A percentile compares a stretch with the other conserved stretches of the same genome.
phyloP scores from a whole-genome alignment of 53 echinoderm and acorn worm species.

The Henricia sp. region DNA sequence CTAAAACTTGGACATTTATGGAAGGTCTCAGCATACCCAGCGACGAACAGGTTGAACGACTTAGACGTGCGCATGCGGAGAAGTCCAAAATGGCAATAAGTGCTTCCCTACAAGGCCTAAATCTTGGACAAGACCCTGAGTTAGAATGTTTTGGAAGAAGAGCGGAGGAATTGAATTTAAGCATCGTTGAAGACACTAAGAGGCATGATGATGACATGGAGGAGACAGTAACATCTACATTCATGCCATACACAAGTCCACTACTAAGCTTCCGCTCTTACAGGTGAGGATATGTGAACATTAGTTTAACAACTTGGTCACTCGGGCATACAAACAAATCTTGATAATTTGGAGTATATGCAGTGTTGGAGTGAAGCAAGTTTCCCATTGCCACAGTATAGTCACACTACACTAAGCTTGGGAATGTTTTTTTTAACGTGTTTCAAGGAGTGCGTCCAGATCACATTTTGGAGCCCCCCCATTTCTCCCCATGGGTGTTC shows the following conservation, averaged over 20 bases:
- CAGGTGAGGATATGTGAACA: conserved; percentile 68
- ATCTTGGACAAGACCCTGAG: conserved; percentile 8
- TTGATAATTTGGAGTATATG: no score
- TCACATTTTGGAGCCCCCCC: no score
- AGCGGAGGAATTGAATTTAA: conserved; percentile 24
- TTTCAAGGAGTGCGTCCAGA: no score
- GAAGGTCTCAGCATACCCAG: conserved; percentile 56
- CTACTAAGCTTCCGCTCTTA: conserved; percentile 82
- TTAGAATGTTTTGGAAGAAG: conserved; percentile 1
- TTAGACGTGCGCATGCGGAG: conserved; percentile 50
- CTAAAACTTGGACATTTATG: conserved; percentile 9
- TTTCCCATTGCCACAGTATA: no score
- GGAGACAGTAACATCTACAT: background rate
- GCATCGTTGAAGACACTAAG: conserved; percentile 1
- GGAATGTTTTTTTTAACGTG: no score
- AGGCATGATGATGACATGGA: conserved; percentile 17
- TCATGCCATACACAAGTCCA: conserved; percentile 74
- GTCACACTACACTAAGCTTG: no score
- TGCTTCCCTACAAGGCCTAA: conserved; percentile 4
- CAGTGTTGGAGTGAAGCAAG: no score
- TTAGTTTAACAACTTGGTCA: no score
- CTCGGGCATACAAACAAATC: no score
- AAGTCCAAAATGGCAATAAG: conserved; percentile 47
- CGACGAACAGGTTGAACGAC: conserved; percentile 34
- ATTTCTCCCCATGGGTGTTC: no score